Evolutionary conservation across 1,140 invertebrate genomes (phyloP).

Genomic region (Pseudomyrmex pallidus): DNA sequence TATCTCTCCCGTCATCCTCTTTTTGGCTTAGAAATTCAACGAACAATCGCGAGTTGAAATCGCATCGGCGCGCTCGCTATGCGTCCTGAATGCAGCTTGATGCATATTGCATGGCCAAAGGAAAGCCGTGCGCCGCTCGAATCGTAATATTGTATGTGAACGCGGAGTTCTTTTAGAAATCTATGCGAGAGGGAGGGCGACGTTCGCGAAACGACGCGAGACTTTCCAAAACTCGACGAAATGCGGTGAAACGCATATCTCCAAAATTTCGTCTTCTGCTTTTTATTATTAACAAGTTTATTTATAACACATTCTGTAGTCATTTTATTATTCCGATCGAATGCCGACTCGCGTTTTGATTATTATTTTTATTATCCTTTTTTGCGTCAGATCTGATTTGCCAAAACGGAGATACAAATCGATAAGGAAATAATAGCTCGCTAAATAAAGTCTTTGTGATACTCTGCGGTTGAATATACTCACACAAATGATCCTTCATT

Average conservation of each 20-base stretch:
- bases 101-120: slow-evolving; percentile 59
- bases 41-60: slow-evolving; percentile 66
- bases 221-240: slow-evolving; percentile 18
- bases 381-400: too few species aligned
- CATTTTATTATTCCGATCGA: too few species aligned
- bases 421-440: background rate
- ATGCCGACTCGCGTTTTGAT: too few species aligned
- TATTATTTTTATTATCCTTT: too few species aligned
- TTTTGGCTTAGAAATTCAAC: slow-evolving; percentile 54
- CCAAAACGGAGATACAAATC: too few species aligned
- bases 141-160: slow-evolving; percentile 38
- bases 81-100: slow-evolving; percentile 61
- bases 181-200: slow-evolving; percentile 22
- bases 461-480: background rate
- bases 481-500: too few species aligned
- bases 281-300: too few species aligned
- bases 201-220: slow-evolving; percentile 27
- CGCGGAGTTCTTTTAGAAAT: slow-evolving; percentile 41
- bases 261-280: background rate
- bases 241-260: background rate
- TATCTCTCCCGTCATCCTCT: slow-evolving; percentile 43
- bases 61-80: slow-evolving; percentile 50
- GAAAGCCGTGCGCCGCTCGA: slow-evolving; percentile 35
- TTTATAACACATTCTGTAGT: too few species aligned
- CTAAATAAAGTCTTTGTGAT: slow-evolving; percentile 11